Conservation (phyloP, 2,113 vertebrate species). For the Chloropsis hardwickii region DNA sequence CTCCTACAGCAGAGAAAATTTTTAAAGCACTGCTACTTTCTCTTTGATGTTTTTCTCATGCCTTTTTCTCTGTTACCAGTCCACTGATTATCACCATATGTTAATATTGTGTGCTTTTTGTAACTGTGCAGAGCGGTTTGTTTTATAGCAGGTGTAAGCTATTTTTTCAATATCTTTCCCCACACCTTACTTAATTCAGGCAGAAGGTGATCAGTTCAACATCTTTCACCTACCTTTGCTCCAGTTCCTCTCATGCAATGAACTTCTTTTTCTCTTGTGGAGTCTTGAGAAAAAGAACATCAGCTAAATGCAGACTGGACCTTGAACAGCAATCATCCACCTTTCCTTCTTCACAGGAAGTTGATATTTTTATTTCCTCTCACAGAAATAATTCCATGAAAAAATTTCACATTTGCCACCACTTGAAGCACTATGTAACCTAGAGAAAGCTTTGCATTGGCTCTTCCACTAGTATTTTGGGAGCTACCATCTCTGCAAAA, state of each 20-base stretch:
- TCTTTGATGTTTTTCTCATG: not conserved
- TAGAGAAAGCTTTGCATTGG: not conserved
- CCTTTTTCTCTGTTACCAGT: not conserved
- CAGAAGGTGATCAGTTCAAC: not conserved
- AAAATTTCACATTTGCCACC: not conserved
- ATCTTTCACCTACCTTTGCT: not conserved
- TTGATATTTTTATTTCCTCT: not conserved
- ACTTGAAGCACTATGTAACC: not conserved
- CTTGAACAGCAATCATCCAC: not conserved
- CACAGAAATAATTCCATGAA: no score
- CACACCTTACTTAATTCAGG: not conserved
- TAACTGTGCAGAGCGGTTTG: not conserved
- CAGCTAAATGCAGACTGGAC: not conserved
- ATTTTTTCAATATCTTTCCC: not conserved
- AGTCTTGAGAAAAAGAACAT: not conserved
- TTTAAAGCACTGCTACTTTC: not conserved
- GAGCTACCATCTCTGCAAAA: not conserved
- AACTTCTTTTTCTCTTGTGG: not conserved
- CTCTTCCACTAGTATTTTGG: not conserved
- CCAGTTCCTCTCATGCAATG: not conserved
- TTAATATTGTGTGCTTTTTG: no score
- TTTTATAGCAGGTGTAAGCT: not conserved
- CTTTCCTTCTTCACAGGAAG: not conserved
- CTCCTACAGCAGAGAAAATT: not conserved
- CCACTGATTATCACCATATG: not conserved